phyloP scores from a whole-genome alignment of 2,113 vertebrate species.

The Conger conger region DNA sequence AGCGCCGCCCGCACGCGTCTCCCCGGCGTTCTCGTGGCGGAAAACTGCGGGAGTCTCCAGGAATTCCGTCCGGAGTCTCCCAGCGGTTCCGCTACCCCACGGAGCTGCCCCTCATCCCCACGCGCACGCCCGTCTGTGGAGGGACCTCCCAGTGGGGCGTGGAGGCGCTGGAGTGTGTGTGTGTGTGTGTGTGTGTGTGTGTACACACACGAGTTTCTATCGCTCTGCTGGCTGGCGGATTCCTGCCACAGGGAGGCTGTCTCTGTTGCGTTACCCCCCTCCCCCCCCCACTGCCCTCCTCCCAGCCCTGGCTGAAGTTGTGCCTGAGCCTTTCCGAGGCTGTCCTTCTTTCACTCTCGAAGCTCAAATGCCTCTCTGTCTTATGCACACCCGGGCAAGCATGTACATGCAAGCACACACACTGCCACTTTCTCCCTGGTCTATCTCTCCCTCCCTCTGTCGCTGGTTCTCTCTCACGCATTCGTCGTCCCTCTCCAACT shows the following conservation, averaged over 20 bases:
- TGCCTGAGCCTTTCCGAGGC: neutral
- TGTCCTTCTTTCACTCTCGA: neutral
- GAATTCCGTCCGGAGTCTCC: slow-evolving; percentile 34
- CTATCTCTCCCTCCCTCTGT: neutral
- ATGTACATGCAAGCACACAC: neutral
- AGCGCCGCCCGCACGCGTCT: slow-evolving; percentile 4
- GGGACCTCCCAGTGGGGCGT: slow-evolving; percentile 22
- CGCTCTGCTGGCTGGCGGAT: slow-evolving; percentile 7
- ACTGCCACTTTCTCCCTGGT: neutral
- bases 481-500: neutral
- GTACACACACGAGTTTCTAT: neutral
- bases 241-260: slow-evolving; percentile 21
- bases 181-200: slow-evolving; percentile 21
- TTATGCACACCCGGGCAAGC: neutral
- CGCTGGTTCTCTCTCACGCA: too few species aligned
- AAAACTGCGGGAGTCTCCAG: slow-evolving; percentile 42
- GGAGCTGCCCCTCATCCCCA: slow-evolving; percentile 43
- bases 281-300: neutral
- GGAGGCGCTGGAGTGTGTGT: neutral
- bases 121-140: slow-evolving; percentile 30
- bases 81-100: slow-evolving; percentile 39
- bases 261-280: neutral
- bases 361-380: neutral
- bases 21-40: slow-evolving; percentile 37
- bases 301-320: slow-evolving; percentile 16